These are phyloP conservation scores for Triplophysa tibetana DNA, from an alignment of 2,113 vertebrate genomes.

Conservation along the genomic window DNA sequence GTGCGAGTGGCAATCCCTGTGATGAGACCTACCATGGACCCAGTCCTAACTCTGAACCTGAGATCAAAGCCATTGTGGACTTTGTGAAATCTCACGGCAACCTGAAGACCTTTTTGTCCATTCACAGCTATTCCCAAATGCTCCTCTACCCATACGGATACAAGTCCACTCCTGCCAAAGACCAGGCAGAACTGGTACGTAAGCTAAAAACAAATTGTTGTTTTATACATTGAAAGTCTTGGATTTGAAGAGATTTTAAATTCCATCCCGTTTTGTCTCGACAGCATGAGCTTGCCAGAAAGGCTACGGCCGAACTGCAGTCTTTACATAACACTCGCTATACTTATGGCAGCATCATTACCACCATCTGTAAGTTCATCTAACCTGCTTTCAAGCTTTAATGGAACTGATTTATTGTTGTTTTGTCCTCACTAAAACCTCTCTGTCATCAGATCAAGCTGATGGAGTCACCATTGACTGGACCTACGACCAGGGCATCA, in stretches of 20 bases:
- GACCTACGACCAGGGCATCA: conserved; percentile 81
- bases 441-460: conserved; percentile 72
- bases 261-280: neutral
- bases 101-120: conserved; percentile 90
- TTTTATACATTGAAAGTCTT: neutral
- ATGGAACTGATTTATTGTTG: neutral
- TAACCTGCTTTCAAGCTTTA: neutral
- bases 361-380: conserved; percentile 86
- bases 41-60: conserved; percentile 81
- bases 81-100: conserved; percentile 85
- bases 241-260: neutral
- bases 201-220: neutral
- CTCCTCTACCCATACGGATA: conserved; percentile 93
- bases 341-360: conserved; percentile 85
- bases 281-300: conserved; percentile 79
- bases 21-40: conserved; percentile 81
- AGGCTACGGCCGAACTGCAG: conserved; percentile 75
- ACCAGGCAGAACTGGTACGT: conserved; percentile 84
- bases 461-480: conserved; percentile 84
- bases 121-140: conserved; percentile 96
- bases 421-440: neutral
- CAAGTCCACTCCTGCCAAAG: conserved; percentile 55
- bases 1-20: conserved; percentile 84
- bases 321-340: conserved; percentile 84
- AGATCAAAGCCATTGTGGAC: conserved; percentile 92